These are phyloP conservation scores for Polypedilum vanderplanki DNA, from an alignment of 1,140 invertebrate genomes.

Conservation along the genomic window DNA sequence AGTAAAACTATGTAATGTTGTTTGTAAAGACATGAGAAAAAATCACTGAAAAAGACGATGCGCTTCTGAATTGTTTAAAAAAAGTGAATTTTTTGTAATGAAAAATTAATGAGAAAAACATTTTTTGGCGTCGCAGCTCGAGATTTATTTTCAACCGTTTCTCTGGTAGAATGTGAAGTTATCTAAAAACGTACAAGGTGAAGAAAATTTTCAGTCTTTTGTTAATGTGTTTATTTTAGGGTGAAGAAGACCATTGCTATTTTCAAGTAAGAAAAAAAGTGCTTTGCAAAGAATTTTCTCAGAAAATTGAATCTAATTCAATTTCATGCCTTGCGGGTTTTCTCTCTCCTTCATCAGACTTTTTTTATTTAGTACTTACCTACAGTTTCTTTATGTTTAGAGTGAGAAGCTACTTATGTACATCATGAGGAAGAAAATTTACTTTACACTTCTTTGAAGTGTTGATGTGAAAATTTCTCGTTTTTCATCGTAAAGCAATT, in stretches of 20 bases:
- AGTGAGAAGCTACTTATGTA: too few relatives aligned
- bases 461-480: too few relatives aligned
- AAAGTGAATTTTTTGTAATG: constrained; percentile 13
- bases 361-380: background rate
- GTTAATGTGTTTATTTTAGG: constrained; percentile 13
- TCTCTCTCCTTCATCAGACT: background rate
- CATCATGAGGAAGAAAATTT: too few relatives aligned
- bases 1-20: constrained; percentile 3
- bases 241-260: background rate
- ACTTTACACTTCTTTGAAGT: too few relatives aligned
- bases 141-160: constrained; percentile 24
- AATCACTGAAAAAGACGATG: background rate
- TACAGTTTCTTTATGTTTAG: too few relatives aligned
- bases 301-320: constrained; percentile 14
- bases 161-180: background rate
- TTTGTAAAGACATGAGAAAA: background rate
- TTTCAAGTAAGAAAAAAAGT: background rate
- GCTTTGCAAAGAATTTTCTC: background rate
- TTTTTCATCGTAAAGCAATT: too few relatives aligned
- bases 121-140: background rate
- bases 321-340: constrained; percentile 16
- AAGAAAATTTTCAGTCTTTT: background rate
- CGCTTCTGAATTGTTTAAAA: background rate
- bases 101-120: constrained; percentile 28
- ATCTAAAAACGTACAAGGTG: background rate